phyloP scores from a whole-genome alignment of 2,797 vertebrate species.

The Channallabes apus region DNA sequence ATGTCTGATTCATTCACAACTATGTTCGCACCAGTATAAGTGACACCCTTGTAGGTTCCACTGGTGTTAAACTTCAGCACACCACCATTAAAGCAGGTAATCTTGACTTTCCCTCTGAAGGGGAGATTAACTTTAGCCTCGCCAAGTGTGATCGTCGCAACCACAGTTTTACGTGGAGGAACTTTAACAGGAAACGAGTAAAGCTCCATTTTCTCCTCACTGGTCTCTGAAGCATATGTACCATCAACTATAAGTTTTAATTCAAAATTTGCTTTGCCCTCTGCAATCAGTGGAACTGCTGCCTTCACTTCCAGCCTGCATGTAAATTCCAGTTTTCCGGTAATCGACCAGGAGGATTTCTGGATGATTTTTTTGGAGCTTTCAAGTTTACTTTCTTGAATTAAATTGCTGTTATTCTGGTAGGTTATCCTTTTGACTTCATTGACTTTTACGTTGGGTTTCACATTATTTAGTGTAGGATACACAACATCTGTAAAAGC shows the following conservation, averaged over 20 bases:
- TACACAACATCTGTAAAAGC: conserved; percentile 10
- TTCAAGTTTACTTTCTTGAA: conserved; percentile 8
- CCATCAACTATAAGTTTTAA: neutral
- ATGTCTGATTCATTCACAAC: conserved; percentile 25
- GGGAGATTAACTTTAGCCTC: conserved; percentile 22
- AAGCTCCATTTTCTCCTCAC: neutral
- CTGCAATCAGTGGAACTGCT: conserved; percentile 1
- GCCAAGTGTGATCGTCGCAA: conserved; percentile 10
- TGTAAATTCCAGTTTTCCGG: neutral
- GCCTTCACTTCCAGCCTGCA: conserved; percentile 14
- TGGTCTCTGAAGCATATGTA: neutral
- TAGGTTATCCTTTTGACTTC: conserved; percentile 40
- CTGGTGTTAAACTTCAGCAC: conserved; percentile 16
- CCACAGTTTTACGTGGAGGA: conserved; percentile 25
- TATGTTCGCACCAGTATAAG: conserved; percentile 27
- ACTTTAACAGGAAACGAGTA: conserved; percentile 29
- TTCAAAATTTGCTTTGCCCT: neutral
- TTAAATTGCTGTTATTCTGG: neutral
- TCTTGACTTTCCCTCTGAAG: conserved; percentile 31
- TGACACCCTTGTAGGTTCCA: conserved; percentile 39
- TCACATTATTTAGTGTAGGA: conserved; percentile 17
- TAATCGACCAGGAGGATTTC: conserved; percentile 25
- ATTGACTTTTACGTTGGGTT: conserved; percentile 19
- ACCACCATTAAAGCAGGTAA: conserved; percentile 20
- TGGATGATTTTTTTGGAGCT: conserved; percentile 1